Evolutionary conservation across 35 echinoderm and acorn worm species (phyloP), one percentile per base, ranked within the genome.

Genomic region (Heliocidaris tuberculata): DNA sequence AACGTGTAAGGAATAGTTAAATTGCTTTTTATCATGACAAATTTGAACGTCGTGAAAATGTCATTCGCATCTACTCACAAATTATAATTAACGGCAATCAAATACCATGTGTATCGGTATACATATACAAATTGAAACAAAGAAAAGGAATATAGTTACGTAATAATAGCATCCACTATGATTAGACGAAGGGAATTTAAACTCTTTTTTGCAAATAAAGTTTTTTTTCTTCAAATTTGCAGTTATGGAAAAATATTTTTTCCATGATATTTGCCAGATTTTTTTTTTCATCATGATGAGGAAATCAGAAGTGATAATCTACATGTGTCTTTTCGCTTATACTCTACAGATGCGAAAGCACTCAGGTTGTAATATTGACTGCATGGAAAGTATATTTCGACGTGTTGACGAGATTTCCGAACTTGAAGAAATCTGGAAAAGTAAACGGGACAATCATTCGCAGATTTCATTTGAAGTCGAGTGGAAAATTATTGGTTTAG

Each of bases 351-450:
- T 32, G 87, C 15, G 31, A 89, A 89, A 3, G 16, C 31, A 89
- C 7, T 89, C 47, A 89, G 9, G 31, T 42, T 7, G 19, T 89
- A 89, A 32, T 35, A 32, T 32, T 47, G 32, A 13, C 16, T 89
- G 31, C 31, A 32, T 89, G 31, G 47, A 42, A 32, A 89, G 47
- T 24, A 89, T 7, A 89, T 89, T 35, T 42, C 31, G 5, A 42
- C 17, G 31, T 32, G 91, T 30, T 93, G 91, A 56, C 91, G 91
- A 93, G 9, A 30, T 93, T 93, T 52, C 50, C 19, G 15, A 30
- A 93, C 19, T 93, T 93, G 15, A 12, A 59, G 29, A 93, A 52
- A 52, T 93, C 91, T 32, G 31, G 91, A 93, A 93, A 91, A 59
- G 21, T 15, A n/a, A 89, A 50, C 48, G 50, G n/a, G 24, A 48